Base-by-base conservation (phyloP, 1,140 invertebrate species). In the Lepidostoma basale region DNA sequence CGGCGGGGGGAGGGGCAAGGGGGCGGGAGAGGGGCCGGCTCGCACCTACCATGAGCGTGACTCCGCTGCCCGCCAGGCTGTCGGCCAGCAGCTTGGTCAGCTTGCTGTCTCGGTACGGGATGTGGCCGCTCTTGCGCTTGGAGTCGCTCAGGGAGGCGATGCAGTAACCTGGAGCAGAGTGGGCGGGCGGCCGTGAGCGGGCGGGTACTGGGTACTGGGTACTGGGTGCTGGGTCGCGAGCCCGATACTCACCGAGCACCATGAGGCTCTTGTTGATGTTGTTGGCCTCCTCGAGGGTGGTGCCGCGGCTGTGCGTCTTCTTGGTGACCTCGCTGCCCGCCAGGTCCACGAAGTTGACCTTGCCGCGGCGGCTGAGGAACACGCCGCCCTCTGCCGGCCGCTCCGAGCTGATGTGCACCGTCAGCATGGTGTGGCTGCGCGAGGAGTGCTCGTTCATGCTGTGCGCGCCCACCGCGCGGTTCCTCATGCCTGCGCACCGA, bases 401-500 rank as follows among this genome's bases (percentile, higher is more conserved):
- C 76, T 95, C 93, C 0, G 92, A 91, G 3, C 90, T 89, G 72
- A 92, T 91, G 74, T 91, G 88, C 30, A 97, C 90, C 0, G 94
- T 96, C 30, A 99, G 87, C 59, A 99, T 90, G 0, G 96, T 96
- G 82, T 99, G 97, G 73, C 95, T 98, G 69, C 97, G 87, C 54
- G 94, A 97, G 0, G 95, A 98, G 78, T 96, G 88, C 54, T 96
- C 92, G 78, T 99, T 99, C 96, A 98, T 98, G 68, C 94, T 93
- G 78, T 98, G 97, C 18, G 88, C 82, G 42, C 95, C 94, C 1
- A 95, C 88, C 5, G 92, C 89, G 63, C 94, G 85, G 78, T 96
- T 95, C 64, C 89, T 87, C 87, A 94, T 90, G 12, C 92, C 92
- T 93, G 62, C 8, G 6, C 22, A 49, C 22, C n/a, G n/a, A n/a